phyloP scores from a whole-genome alignment of 2,888 invertebrate genomes.

The Drosophila macrothrix region DNA sequence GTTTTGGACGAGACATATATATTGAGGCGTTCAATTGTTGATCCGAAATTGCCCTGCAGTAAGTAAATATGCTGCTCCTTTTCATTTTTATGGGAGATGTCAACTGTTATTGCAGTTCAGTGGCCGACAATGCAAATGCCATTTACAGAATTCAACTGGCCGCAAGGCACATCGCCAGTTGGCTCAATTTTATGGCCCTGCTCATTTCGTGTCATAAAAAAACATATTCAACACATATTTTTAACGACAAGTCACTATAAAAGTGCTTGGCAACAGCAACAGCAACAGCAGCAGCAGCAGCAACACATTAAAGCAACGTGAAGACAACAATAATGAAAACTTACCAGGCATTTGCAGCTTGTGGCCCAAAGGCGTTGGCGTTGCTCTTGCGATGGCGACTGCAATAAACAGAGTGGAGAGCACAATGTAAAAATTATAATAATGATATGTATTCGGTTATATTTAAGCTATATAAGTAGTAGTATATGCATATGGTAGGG shows the following conservation, averaged over 20 bases:
- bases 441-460: slow-evolving; percentile 53
- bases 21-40: not conserved
- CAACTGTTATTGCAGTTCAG: slow-evolving; percentile 43
- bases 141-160: slow-evolving; percentile 54
- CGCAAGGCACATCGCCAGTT: slow-evolving; percentile 60
- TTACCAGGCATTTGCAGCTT: slow-evolving; percentile 73
- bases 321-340: slow-evolving; percentile 58
- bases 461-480: slow-evolving; percentile 20
- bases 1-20: not conserved
- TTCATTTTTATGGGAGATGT: slow-evolving; percentile 24
- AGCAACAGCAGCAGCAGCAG: slow-evolving; percentile 31
- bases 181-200: slow-evolving; percentile 68
- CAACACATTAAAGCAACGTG: slow-evolving; percentile 28
- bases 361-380: slow-evolving; percentile 76
- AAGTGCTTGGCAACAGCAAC: slow-evolving; percentile 46
- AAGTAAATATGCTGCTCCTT: slow-evolving; percentile 12
- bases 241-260: slow-evolving; percentile 74
- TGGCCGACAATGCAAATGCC: slow-evolving; percentile 47
- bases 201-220: slow-evolving; percentile 75
- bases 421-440: slow-evolving; percentile 73
- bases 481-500: not conserved
- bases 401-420: slow-evolving; percentile 59
- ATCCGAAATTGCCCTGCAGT: not conserved
- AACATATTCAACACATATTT: slow-evolving; percentile 73
- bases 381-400: slow-evolving; percentile 50